phyloP scores from a whole-genome alignment of 1,140 invertebrate genomes.

The Philotrypesis tridentata region DNA sequence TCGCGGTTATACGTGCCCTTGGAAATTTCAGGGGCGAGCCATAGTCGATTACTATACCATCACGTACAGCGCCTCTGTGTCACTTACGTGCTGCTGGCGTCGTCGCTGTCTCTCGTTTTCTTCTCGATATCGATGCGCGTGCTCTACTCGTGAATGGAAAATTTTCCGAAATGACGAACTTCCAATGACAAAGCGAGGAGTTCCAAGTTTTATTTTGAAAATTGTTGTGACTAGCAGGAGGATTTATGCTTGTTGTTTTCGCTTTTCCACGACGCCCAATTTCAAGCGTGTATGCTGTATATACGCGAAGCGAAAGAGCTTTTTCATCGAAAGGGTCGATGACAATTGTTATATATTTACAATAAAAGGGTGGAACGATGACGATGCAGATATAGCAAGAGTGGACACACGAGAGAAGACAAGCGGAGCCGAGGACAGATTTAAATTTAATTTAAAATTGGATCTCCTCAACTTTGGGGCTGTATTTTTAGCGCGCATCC shows the following conservation, averaged over 20 bases:
- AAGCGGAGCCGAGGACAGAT: background rate
- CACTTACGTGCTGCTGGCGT: background rate
- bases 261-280: too few species aligned
- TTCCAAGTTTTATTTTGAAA: background rate
- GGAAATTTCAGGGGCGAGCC: slow-evolving; percentile 59
- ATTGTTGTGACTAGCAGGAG: background rate
- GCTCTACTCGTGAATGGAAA: background rate
- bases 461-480: background rate
- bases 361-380: too few species aligned
- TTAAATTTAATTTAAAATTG: slow-evolving; percentile 10
- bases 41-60: slow-evolving; percentile 4
- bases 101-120: too few species aligned
- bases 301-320: too few species aligned
- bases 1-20: slow-evolving; percentile 61
- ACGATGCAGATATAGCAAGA: background rate
- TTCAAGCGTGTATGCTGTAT: too few species aligned
- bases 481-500: slow-evolving; percentile 2
- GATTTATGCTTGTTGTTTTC: background rate
- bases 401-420: background rate
- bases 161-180: too few species aligned
- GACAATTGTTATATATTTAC: too few species aligned
- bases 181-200: background rate
- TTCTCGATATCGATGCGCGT: background rate
- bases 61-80: background rate
- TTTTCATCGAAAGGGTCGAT: too few species aligned